These are phyloP conservation scores for Lepidurus couesii DNA, from an alignment of 1,140 invertebrate genomes.

Conservation along the genomic window DNA sequence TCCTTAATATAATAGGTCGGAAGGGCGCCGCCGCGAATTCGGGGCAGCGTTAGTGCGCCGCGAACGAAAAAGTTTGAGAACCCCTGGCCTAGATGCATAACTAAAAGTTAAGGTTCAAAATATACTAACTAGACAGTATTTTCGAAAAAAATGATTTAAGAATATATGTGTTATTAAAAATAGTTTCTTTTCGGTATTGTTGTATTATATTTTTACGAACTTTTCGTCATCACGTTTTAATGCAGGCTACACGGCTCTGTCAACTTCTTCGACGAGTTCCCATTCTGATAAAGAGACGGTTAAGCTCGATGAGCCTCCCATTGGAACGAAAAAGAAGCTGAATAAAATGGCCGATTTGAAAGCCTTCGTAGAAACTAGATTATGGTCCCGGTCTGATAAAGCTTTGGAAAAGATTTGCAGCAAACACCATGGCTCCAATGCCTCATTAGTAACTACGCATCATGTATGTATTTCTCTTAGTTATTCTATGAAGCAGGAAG, in stretches of 20 bases:
- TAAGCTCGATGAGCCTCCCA: slow-evolving; percentile 55
- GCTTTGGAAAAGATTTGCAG: slow-evolving; percentile 81
- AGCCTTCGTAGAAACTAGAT: slow-evolving; percentile 82
- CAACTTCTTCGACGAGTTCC: background rate
- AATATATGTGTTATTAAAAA: too few relatives aligned
- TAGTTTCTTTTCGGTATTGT: too few relatives aligned
- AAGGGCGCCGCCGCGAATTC: too few relatives aligned
- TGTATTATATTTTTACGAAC: too few relatives aligned
- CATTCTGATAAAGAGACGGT: slow-evolving; percentile 39
- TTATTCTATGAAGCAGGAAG: background rate
- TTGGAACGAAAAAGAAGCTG: slow-evolving; percentile 56
- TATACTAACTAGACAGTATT: too few relatives aligned
- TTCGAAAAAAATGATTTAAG: too few relatives aligned
- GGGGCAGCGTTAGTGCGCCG: too few relatives aligned
- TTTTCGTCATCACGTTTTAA: background rate
- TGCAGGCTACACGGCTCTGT: background rate
- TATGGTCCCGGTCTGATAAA: slow-evolving; percentile 84
- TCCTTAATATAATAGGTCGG: too few relatives aligned
- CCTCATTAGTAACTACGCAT: slow-evolving; percentile 35
- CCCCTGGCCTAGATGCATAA: too few relatives aligned
- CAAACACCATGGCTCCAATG: slow-evolving; percentile 41
- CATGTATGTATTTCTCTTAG: background rate
- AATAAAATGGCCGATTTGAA: slow-evolving; percentile 86
- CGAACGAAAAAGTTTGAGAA: too few relatives aligned
- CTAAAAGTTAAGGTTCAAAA: too few relatives aligned